Evolutionary conservation across 1,140 invertebrate species (phyloP).

Genomic region (Panulirus ornatus): DNA sequence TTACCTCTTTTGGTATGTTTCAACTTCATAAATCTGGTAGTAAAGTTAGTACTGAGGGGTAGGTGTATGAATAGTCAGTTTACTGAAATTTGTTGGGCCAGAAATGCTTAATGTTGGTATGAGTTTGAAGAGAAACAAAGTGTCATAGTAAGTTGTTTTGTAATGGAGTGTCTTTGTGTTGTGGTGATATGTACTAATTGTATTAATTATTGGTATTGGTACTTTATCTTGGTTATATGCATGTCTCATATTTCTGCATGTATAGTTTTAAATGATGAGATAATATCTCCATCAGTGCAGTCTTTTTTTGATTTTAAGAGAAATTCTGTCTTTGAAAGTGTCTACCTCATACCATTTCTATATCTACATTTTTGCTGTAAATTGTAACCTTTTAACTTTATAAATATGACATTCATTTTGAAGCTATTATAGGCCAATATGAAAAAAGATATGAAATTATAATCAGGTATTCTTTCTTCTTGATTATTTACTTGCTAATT

Average conservation of each 20-base stretch:
- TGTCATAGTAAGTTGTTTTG: constrained; percentile 61
- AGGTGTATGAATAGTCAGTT: background rate
- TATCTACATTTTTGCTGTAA: background rate
- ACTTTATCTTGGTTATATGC: background rate
- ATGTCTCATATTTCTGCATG: background rate
- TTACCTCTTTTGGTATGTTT: background rate
- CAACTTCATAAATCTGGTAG: background rate
- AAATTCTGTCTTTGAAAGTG: background rate
- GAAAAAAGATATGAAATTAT: no score
- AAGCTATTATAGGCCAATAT: no score
- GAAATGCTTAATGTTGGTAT: background rate
- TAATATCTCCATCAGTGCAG: background rate
- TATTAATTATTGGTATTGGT: background rate
- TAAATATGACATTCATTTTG: background rate
- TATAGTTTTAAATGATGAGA: background rate
- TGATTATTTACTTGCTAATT: no score
- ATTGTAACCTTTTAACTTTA: no score
- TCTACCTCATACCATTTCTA: background rate
- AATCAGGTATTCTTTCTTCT: no score
- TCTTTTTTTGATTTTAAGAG: background rate
- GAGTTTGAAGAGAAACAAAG: constrained; percentile 55
- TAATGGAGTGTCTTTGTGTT: constrained; percentile 7
- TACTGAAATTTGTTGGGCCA: background rate
- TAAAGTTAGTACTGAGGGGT: background rate
- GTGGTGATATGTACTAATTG: background rate